Conservation (phyloP, 2,888 invertebrate species). For the Troilus luridus region DNA sequence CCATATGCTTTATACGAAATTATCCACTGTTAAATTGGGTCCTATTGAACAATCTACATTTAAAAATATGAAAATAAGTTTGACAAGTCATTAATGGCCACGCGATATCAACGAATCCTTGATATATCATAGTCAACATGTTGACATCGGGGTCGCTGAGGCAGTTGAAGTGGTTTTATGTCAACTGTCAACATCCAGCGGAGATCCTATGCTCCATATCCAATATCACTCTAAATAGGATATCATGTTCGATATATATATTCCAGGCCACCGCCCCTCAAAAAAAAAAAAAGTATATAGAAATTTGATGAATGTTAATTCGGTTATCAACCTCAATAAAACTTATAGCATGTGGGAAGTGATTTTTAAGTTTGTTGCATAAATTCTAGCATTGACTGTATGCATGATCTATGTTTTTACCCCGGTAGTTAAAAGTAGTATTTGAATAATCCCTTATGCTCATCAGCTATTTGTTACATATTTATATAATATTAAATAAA, state of each 20-base stretch:
- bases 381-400: too few species aligned
- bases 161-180: not conserved
- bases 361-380: too few species aligned
- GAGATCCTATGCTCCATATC: not conserved
- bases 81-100: not conserved
- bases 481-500: too few species aligned
- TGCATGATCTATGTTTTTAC: too few species aligned
- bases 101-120: not conserved
- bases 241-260: not conserved
- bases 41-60: not conserved
- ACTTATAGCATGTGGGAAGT: too few species aligned
- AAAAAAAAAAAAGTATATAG: not conserved
- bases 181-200: not conserved
- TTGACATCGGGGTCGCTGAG: not conserved
- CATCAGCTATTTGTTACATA: too few species aligned
- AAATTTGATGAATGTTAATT: too few species aligned
- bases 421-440: too few species aligned
- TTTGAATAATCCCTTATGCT: too few species aligned
- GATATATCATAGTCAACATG: constrained; percentile 12
- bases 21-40: too few species aligned
- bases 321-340: too few species aligned
- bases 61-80: not conserved
- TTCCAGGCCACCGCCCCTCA: not conserved
- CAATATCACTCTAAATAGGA: not conserved
- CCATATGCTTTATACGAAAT: too few species aligned